Percentiles rank a stretch among this genome's conserved stretches.
These are phyloP conservation scores for Aplidium turbinatum DNA, from an alignment of 23 tunicate genomes.

Conservation along the genomic window DNA sequence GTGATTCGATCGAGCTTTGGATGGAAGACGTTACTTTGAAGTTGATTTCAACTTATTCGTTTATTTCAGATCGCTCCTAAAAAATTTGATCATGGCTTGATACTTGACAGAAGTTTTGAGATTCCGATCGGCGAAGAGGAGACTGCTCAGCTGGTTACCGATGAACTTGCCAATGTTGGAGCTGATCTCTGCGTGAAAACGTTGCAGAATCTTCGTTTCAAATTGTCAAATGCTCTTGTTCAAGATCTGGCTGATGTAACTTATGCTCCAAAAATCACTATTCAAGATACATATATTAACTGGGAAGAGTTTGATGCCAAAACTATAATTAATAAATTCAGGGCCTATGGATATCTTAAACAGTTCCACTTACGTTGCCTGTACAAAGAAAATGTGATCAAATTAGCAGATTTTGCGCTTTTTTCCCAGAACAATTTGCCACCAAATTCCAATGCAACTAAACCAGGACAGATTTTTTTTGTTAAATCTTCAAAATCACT, in stretches of 20 bases:
- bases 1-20: too few species aligned
- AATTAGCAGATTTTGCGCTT: constrained; percentile 18
- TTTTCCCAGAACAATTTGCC: neutral
- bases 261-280: constrained; percentile 52
- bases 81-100: constrained; percentile 55
- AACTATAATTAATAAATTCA: constrained; percentile 40
- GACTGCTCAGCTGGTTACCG: constrained; percentile 17
- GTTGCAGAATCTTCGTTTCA: constrained; percentile 30
- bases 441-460: neutral
- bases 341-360: constrained; percentile 64
- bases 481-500: constrained; percentile 32
- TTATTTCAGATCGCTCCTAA: constrained; percentile 42
- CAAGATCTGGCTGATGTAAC: constrained; percentile 34
- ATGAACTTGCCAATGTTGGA: constrained; percentile 45
- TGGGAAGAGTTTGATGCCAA: constrained; percentile 37
- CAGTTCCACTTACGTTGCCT: constrained; percentile 20
- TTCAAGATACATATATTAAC: constrained; percentile 24
- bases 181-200: constrained; percentile 40
- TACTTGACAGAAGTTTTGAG: constrained; percentile 30
- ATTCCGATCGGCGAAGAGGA: constrained; percentile 27
- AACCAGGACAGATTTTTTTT: constrained; percentile 48
- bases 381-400: constrained; percentile 32
- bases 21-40: neutral
- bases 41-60: neutral
- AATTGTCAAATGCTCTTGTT: constrained; percentile 34